Evolutionary conservation across 2,113 vertebrate genomes (phyloP).

Genomic region (Microcebus ravelobensis): DNA sequence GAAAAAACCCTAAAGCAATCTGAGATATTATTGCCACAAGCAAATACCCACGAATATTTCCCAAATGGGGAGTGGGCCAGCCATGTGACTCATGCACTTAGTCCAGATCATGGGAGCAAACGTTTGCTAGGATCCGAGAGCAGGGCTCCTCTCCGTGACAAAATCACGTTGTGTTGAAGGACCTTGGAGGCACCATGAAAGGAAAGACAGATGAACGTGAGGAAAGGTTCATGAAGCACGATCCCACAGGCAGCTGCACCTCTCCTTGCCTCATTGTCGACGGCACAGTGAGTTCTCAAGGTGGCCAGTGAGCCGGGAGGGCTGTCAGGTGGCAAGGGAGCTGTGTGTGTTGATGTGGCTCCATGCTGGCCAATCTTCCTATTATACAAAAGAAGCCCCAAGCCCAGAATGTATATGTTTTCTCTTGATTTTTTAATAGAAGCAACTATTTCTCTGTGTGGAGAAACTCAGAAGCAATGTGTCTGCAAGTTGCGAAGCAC

Average conservation of each 20-base stretch:
- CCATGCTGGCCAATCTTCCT: neutral
- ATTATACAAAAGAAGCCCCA: neutral
- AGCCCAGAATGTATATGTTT: neutral
- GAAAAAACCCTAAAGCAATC: neutral
- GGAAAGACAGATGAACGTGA: neutral
- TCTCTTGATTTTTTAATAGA: neutral
- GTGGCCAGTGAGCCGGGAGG: neutral
- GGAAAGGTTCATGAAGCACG: neutral
- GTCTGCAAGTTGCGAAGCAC: neutral
- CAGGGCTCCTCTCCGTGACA: neutral
- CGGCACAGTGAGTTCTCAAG: neutral
- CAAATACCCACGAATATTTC: neutral
- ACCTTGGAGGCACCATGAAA: neutral
- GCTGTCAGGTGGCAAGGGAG: neutral
- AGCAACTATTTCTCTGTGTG: neutral
- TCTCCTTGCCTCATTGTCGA: neutral
- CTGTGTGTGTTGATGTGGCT: rapidly evolving
- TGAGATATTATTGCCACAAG: neutral
- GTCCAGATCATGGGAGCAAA: neutral
- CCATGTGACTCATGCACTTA: neutral
- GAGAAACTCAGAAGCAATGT: neutral
- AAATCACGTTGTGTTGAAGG: neutral
- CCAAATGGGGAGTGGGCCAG: neutral
- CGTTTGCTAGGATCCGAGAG: neutral
- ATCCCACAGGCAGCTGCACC: neutral